Conservation (phyloP, 2,113 vertebrate species). For the Anguilla japonica region DNA sequence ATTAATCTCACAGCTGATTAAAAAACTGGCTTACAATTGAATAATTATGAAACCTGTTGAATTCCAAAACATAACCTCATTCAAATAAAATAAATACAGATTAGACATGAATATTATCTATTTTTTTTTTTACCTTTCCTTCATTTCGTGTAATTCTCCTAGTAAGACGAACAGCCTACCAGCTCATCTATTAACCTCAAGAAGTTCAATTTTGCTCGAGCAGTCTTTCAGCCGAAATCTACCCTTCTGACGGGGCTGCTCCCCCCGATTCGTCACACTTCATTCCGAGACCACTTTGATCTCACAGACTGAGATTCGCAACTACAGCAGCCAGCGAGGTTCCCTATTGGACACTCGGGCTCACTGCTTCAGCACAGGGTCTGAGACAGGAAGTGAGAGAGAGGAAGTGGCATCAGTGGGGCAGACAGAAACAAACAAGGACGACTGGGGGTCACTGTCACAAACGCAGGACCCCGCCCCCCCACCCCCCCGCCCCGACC, state of each 20-base stretch:
- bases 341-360: background rate
- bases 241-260: conserved; percentile 28
- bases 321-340: background rate
- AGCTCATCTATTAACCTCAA: background rate
- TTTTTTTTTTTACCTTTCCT: background rate
- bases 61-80: background rate
- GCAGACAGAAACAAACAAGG: too few species aligned
- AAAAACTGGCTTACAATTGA: background rate
- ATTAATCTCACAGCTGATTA: too few species aligned
- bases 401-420: background rate
- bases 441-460: too few species aligned
- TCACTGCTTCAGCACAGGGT: conserved; percentile 46
- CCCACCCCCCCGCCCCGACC: background rate
- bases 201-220: background rate
- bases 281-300: conserved; percentile 62
- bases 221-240: background rate
- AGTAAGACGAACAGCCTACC: background rate
- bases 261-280: conserved; percentile 48
- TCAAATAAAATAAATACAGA: too few species aligned
- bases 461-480: too few species aligned
- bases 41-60: background rate
- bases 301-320: conserved; percentile 35
- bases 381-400: background rate
- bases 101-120: too few species aligned
- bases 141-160: background rate